A percentile compares a stretch with the other conserved stretches of the same genome.
These are phyloP conservation scores for Corvus hawaiiensis DNA, from an alignment of 2,113 vertebrate genomes.

Conservation along the genomic window DNA sequence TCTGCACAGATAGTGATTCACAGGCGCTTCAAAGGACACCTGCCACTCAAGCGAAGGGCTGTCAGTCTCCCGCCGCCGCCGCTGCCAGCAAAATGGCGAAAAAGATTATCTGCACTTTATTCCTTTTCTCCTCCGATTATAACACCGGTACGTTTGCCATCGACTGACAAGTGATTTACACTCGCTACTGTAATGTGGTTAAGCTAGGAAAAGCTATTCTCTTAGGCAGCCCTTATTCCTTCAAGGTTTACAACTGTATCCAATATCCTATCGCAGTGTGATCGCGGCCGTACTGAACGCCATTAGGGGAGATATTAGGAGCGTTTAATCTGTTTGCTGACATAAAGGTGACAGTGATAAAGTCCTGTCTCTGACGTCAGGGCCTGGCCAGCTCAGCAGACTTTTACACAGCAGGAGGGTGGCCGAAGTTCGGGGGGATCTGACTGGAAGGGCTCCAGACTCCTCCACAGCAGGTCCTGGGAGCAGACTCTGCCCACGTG, in stretches of 20 bases:
- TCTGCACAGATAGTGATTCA: constrained; percentile 92
- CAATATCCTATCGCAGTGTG: constrained; percentile 84
- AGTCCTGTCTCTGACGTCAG: constrained; percentile 71
- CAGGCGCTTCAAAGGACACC: constrained; percentile 99
- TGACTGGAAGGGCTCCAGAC: not conserved
- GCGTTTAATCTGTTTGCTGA: constrained; percentile 79
- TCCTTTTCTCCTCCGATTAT: constrained; percentile 84
- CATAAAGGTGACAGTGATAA: constrained; percentile 89
- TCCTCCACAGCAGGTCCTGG: not conserved
- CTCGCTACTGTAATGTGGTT: constrained; percentile 86
- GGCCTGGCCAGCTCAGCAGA: constrained; percentile 38
- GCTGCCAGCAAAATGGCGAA: constrained; percentile 88
- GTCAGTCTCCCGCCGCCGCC: constrained; percentile 89
- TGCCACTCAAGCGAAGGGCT: constrained; percentile 98
- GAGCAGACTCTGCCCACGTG: rapidly evolving
- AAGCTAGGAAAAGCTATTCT: constrained; percentile 84
- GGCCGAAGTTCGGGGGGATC: not conserved
- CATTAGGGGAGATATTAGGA: constrained; percentile 78
- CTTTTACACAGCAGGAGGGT: not conserved
- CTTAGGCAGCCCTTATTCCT: constrained; percentile 83
- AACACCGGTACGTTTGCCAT: constrained; percentile 87
- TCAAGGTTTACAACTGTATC: constrained; percentile 88
- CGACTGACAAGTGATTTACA: constrained; percentile 98
- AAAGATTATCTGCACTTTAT: constrained; percentile 98
- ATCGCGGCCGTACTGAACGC: constrained; percentile 82